Base-by-base conservation (phyloP, 2,113 vertebrate species). In the Coptodon rendalli region DNA sequence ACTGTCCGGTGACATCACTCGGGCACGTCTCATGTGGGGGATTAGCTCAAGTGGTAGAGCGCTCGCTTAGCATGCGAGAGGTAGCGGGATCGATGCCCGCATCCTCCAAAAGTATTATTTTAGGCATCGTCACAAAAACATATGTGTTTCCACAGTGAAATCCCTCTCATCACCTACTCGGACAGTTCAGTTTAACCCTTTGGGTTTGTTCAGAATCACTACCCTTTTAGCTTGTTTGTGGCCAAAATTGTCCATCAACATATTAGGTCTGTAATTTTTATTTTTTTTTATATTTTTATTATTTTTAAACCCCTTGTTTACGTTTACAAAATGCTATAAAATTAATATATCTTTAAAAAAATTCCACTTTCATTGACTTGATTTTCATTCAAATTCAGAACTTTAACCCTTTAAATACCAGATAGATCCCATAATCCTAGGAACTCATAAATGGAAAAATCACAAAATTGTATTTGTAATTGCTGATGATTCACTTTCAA, bases 11-110 rank as follows among this genome's bases (percentile, higher is more conserved):
- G 43, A 45, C 13, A 3, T 45, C 43, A 16, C 13, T 4, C 13
- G 0, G 1, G 0, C 3, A 0, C 1, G 3, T 2, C 0, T 14
- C 0, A 0, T 6, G 2, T 14, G 7, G 45, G 50, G 19, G 50
- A n/a, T n/a, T 52, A 52, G 50, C 50, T 10, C 50, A 52, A n/a
- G n/a, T 10, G 50, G 50, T n/a, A 52, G 50, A n/a, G 19, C 5
- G 5, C 50, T 52, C 3, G 9, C 19, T n/a, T 52, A 9, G 19
- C 50, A 52, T 52, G 50, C 19, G 19, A 10, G 19, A 52, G 50
- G 19, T 2, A 52, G 50, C 8, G 3, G 50, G 19, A 52, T 52
- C 5, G 9, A n/a, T n/a, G 0, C 17, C 50, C 3, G 50, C 19
- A 53, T 53, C 5, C 9, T 9, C 50, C 19, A 52, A 9, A 27